Base-by-base conservation (phyloP, 2,797 vertebrate genomes). In the Nyctibius grandis region DNA sequence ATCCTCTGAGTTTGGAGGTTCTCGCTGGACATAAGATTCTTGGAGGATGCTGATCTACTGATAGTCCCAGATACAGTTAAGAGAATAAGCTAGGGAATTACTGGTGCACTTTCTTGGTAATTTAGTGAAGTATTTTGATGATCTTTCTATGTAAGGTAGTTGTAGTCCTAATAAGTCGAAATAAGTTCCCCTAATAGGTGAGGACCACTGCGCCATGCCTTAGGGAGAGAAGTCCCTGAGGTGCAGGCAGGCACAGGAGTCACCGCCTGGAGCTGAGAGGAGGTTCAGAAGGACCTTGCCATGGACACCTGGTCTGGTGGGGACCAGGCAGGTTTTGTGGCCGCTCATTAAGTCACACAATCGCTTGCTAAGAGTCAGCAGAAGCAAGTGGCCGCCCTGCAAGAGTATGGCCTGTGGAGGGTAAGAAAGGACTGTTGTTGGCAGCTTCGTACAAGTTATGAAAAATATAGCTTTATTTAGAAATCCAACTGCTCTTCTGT, bases 381-480 rank as follows among this genome's bases (percentile, higher is more conserved):
- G 70, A 85, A 86, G 33, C 38, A 74, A 56, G 13, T 14, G 11
- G 48, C 28, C 79, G 33, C 25, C 17, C 6, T 82, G 54, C n/a
- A 82, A 63, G 51, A 51, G 13, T 34, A 26, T 28, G 63, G 50
- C 17, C 21, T 1, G 0, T 8, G 9, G 25, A 80, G 64, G 85
- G 40, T n/a, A 74, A 65, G 64, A 70, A 29, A 42, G 12, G 34
- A 17, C 21, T 70, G 29, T 23, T 59, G 21, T n/a, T 2, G 11
- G 15, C 5, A 29, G 48, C 15, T 57, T 91, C 2, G 1, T 38
- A 48, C 7, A 26, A 0, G 0, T 74, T 63, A 20, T 61, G 38
- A 83, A 93, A 94, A 89, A 77, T 16, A 56, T 0, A 1, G 15
- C 60, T 82, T 87, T 85, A 47, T 92, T 87, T 70, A 80, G 78